Evolutionary conservation across 2,113 vertebrate species (phyloP).

Genomic region (Scophthalmus maximus): DNA sequence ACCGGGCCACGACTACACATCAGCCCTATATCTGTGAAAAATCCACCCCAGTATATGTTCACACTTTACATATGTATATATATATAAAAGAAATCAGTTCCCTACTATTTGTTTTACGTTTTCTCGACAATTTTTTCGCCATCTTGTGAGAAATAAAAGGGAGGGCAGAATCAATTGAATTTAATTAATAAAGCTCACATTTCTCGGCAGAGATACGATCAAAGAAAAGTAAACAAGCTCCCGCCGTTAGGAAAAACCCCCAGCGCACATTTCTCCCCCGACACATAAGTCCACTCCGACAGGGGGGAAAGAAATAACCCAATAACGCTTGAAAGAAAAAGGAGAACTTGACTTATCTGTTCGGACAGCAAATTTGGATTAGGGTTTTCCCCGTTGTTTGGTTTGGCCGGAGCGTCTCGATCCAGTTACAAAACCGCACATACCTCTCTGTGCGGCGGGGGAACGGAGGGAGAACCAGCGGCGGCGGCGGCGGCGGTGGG

Average conservation of each 20-base stretch:
- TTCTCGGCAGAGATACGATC: slow-evolving; percentile 28
- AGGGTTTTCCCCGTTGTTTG: slow-evolving; percentile 63
- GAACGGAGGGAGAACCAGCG: neutral
- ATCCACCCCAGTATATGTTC: neutral
- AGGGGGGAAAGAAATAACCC: slow-evolving; percentile 31
- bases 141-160: neutral
- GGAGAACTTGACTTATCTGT: slow-evolving; percentile 62
- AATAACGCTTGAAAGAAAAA: slow-evolving; percentile 51
- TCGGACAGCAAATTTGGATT: slow-evolving; percentile 73
- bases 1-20: neutral
- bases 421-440: slow-evolving; percentile 67
- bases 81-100: neutral
- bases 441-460: slow-evolving; percentile 33
- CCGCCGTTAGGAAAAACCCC: slow-evolving; percentile 3
- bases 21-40: no score
- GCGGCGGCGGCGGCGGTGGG: no score
- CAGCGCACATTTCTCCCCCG: slow-evolving; percentile 21
- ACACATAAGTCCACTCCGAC: slow-evolving; percentile 48
- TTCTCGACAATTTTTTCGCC: slow-evolving; percentile 24
- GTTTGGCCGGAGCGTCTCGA: slow-evolving; percentile 49
- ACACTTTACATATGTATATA: neutral
- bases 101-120: slow-evolving; percentile 15
- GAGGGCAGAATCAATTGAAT: slow-evolving; percentile 1
- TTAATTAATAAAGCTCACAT: slow-evolving; percentile 37
- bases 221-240: slow-evolving; percentile 44